Evolutionary conservation across 2,113 vertebrate genomes (phyloP), one percentile per base, ranked within the genome.

Genomic region (Lates calcarifer): DNA sequence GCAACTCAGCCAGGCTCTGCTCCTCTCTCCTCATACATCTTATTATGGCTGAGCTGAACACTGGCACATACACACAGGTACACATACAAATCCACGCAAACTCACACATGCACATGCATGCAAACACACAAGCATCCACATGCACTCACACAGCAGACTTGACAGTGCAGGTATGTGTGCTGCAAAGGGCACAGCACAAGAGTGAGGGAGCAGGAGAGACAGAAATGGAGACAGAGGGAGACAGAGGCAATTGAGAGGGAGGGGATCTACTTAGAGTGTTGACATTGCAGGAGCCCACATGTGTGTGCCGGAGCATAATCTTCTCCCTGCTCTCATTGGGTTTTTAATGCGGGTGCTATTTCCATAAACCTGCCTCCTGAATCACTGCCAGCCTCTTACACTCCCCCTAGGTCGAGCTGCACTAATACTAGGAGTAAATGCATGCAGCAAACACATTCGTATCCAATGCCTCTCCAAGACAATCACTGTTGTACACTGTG

Each of bases 351-450:
- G 78, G 86, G 69, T 90, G 88, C 88, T 88, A 91, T 93, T 94
- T 93, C 92, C 91, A 92, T 93, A 93, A 93, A 93, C 87, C 89
- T 93, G 90, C 91, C 90, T 92, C 84, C 90, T 92, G 90, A 92
- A 93, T 92, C 90, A 90, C 83, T 90, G 91, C 89, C 91, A 87
- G 84, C 69, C 81, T 81, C 88, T 91, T 79, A 87, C 83, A 66
- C 88, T 85, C 79, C 77, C 85, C 88, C 77, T 81, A 87, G 89
- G 89, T 93, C 67, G 77, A 88, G 83, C 64, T 65, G 64, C 63
- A 77, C 85, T 90, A 91, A 94, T 87, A 87, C 86, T 76, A 71
- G 64, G 70, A 87, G 86, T 79, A 80, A 88, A 91, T 82, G 89
- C 88, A 86, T 79, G 89, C 88, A 87, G 88, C 60, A 90, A 88